These are phyloP conservation scores for Misgurnus mizolepis DNA, from an alignment of 2,113 vertebrate species.

Conservation along the genomic window DNA sequence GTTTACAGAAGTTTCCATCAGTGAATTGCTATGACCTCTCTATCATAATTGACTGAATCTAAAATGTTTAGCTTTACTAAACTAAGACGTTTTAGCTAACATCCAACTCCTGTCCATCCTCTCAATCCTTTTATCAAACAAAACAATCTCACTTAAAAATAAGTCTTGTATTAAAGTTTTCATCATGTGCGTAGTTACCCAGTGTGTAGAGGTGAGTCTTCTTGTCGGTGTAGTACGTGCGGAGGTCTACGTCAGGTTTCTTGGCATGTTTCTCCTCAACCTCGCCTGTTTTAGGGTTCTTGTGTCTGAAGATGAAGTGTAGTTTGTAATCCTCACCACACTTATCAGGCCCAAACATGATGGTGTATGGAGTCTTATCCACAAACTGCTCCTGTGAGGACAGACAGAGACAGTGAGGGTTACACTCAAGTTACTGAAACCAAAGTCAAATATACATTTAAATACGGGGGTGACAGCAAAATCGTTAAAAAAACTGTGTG, in stretches of 20 bases:
- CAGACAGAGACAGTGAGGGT: background rate
- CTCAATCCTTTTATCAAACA: background rate
- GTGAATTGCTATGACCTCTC: too few species aligned
- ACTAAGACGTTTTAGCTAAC: too few species aligned
- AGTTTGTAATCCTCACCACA: conserved; percentile 98
- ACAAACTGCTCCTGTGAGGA: conserved; percentile 86
- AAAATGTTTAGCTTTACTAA: too few species aligned
- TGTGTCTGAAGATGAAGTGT: conserved; percentile 98
- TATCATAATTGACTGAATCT: too few species aligned
- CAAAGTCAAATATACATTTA: too few species aligned
- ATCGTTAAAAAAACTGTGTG: too few species aligned
- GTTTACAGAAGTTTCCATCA: too few species aligned
- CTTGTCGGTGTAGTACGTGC: conserved; percentile 94
- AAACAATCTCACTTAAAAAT: too few species aligned
- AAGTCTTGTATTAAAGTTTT: background rate
- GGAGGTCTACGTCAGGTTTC: conserved; percentile 89
- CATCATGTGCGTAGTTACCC: conserved; percentile 64
- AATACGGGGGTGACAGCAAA: too few species aligned
- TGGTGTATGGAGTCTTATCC: conserved; percentile 95
- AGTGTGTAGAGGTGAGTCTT: conserved; percentile 95
- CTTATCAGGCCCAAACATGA: conserved; percentile 99
- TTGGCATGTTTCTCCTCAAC: conserved; percentile 97
- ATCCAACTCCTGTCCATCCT: background rate
- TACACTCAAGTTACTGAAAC: background rate
- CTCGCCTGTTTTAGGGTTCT: conserved; percentile 91